Conservation (phyloP, 2,888 invertebrate species). For the Toxonevra muliebris region DNA sequence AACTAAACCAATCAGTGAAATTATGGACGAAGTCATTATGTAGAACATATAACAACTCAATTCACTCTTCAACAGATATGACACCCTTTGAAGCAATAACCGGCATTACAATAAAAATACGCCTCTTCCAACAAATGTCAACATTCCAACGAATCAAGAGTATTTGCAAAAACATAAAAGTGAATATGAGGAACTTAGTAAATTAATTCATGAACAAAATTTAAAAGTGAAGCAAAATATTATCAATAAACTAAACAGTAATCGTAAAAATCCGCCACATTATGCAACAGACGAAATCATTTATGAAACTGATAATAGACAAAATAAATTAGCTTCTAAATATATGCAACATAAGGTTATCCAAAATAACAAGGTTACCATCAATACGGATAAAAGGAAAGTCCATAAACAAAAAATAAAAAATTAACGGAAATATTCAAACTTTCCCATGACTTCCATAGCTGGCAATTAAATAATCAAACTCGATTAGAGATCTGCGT, state of each 20-base stretch:
- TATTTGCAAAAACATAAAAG: conserved; percentile 9
- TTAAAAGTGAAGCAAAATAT: neutral
- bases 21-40: conserved; percentile 30
- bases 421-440: neutral
- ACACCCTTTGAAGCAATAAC: conserved; percentile 32
- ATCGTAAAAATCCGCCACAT: no score
- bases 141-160: conserved; percentile 10
- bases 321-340: no score
- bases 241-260: neutral
- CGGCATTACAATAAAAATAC: conserved; percentile 21
- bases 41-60: conserved; percentile 20
- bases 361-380: conserved; percentile 20
- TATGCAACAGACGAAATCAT: no score
- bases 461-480: no score
- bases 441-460: no score
- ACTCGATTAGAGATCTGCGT: no score
- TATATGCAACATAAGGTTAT: conserved; percentile 18
- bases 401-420: conserved; percentile 17
- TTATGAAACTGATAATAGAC: no score
- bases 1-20: conserved; percentile 25
- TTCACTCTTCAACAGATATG: conserved; percentile 30
- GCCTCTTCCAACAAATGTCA: neutral
- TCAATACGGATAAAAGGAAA: conserved; percentile 12
- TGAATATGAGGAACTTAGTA: neutral
- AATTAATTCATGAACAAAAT: neutral